Evolutionary conservation across 30 jellyfish, hydroid and myxozoan species (phyloP), one percentile per base, ranked within the genome.

Genomic region (Aurelia sp.): DNA sequence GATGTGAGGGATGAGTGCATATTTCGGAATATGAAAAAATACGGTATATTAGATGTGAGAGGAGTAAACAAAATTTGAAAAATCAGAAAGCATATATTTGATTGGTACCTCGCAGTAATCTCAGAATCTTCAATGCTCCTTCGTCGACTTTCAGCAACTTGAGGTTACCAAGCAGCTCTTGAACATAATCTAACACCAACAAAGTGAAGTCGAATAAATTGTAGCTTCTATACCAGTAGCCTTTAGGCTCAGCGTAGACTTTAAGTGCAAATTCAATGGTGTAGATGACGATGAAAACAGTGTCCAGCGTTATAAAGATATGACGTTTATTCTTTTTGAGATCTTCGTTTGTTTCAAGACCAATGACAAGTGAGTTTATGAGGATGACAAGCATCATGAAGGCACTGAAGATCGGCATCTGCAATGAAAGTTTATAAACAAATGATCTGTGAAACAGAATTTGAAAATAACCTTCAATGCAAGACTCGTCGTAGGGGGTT

Each of bases 331-430:
- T 40, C 41, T 30, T 47, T 44, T 84, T 91, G 21, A 78, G 72
- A 18, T 73, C 72, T 63, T 69, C 93, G 16, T 69, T 76, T 22
- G 98, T 91, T 52, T 84, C 98, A 8, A 91, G 90, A 22, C 98
- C 98, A 78, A 91, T 77, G 30, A 91, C 98, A n/a, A 91, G 70
- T 13, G 98, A 96, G 51, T 91, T 85, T 71, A 91, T 78, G 21
- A 88, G 73, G 59, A 91, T 91, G 66, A 85, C 58, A 8, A 91
- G 60, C 98, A 91, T 91, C 79, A 91, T 86, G 60, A 84, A 91
- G 3, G 81, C 85, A 74, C 86, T 84, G 86, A 91, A 91, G 8
- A 78, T 55, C 5, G 90, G 76, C 72, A 80, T 91, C 98, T 91
- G 68, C 2, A 74, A 75, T n/a, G 16, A 44, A 44, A 44, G 0